Evolutionary conservation across 1,140 invertebrate species (phyloP).

Genomic region (Drosophila lacertosa): DNA sequence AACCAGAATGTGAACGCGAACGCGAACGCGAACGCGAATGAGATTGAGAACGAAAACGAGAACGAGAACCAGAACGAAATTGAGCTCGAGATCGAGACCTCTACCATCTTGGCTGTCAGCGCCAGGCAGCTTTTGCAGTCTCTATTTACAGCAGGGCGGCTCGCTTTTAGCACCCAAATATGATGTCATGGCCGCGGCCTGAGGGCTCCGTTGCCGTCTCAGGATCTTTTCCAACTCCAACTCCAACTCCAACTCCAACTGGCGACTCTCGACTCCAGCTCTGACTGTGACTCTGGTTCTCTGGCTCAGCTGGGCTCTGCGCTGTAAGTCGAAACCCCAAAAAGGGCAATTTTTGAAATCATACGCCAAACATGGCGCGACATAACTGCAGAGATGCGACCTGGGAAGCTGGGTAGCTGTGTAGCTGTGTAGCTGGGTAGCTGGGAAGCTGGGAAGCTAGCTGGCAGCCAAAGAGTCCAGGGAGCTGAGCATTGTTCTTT

Average conservation of each 20-base stretch:
- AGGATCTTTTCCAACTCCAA: slow-evolving; percentile 9
- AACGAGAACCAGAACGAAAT: slow-evolving; percentile 16
- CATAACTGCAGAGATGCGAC: slow-evolving; percentile 59
- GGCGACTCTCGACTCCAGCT: background rate
- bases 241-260: background rate
- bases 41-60: background rate
- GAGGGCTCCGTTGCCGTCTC: slow-evolving; percentile 4
- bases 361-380: slow-evolving; percentile 81
- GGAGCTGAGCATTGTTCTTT: slow-evolving; percentile 75
- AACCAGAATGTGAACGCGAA: background rate
- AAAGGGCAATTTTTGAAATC: slow-evolving; percentile 83
- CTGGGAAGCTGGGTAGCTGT: slow-evolving; percentile 22
- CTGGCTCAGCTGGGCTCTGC: slow-evolving; percentile 1
- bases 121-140: slow-evolving; percentile 66
- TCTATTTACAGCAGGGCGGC: slow-evolving; percentile 76
- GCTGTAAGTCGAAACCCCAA: slow-evolving; percentile 81
- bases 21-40: slow-evolving; percentile 2
- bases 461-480: slow-evolving; percentile 1
- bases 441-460: slow-evolving; percentile 10
- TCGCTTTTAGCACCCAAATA: slow-evolving; percentile 82
- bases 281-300: background rate
- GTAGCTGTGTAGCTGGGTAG: no score
- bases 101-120: slow-evolving; percentile 55
- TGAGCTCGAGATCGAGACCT: slow-evolving; percentile 26
- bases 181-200: slow-evolving; percentile 76